These are phyloP conservation scores for Mesorhabditis sp. DNA, from an alignment of 2,888 invertebrate genomes.

Conservation along the genomic window DNA sequence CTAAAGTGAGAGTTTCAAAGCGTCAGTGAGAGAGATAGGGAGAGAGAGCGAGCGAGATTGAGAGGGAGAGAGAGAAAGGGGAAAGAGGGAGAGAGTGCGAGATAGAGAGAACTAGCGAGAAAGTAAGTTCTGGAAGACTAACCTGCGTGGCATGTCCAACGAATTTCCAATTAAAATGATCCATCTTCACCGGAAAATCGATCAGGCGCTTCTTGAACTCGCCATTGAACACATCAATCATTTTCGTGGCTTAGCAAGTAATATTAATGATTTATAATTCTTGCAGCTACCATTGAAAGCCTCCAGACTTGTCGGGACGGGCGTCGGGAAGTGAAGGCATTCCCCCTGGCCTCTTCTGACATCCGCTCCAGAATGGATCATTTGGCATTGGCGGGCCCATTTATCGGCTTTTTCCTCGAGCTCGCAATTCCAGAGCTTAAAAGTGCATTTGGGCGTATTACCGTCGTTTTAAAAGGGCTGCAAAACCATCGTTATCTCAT, in stretches of 20 bases:
- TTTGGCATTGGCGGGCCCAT: conserved; percentile 1
- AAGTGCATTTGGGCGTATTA: neutral
- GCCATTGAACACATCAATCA: neutral
- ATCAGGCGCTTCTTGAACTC: neutral
- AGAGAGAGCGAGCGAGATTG: too few relatives aligned
- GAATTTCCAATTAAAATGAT: neutral
- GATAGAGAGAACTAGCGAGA: too few relatives aligned
- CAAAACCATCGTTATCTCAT: neutral
- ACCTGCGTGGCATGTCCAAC: conserved; percentile 2
- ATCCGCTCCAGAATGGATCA: neutral
- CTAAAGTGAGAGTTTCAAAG: neutral
- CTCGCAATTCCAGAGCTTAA: neutral
- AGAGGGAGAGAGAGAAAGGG: too few relatives aligned
- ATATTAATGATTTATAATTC: too few relatives aligned
- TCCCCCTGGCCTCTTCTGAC: neutral
- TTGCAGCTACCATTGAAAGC: neutral
- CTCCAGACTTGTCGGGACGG: neutral
- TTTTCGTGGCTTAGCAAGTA: neutral
- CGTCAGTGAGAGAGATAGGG: too few relatives aligned
- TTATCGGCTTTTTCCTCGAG: neutral
- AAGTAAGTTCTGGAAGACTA: neutral
- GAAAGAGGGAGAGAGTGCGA: too few relatives aligned
- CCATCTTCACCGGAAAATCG: neutral
- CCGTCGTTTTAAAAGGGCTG: too few relatives aligned
- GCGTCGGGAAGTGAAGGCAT: neutral